These are phyloP conservation scores for Ia io DNA, from an alignment of 2,113 vertebrate species.

Conservation along the genomic window DNA sequence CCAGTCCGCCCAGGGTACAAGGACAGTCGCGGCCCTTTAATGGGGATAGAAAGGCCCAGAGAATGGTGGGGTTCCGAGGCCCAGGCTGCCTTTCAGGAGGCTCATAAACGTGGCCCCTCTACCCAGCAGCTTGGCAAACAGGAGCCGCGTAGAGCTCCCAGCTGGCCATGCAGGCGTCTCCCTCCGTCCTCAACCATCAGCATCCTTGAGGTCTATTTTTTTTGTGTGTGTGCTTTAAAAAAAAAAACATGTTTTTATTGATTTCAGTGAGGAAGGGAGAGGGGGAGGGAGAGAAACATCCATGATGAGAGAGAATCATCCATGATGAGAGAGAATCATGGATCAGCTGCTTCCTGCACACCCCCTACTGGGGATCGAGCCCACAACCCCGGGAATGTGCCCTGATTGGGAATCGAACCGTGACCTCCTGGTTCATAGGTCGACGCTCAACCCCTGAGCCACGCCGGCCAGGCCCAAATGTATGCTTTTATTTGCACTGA, in stretches of 20 bases:
- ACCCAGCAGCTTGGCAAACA: background rate
- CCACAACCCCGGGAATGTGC: too few species aligned
- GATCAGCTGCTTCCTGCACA: too few species aligned
- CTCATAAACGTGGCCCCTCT: accelerated
- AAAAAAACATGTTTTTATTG: too few species aligned
- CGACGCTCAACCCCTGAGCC: too few species aligned
- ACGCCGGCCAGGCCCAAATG: background rate
- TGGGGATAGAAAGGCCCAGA: background rate
- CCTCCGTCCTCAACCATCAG: background rate
- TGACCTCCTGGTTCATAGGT: too few species aligned
- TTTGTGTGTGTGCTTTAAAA: background rate
- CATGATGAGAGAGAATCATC: too few species aligned
- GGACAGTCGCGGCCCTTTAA: constrained; percentile 9
- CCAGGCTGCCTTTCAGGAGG: background rate
- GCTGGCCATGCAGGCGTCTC: background rate
- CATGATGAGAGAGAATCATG: too few species aligned
- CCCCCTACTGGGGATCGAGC: too few species aligned
- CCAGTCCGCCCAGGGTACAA: constrained; percentile 32
- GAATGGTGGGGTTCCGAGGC: background rate
- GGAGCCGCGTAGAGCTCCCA: background rate
- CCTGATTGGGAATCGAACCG: too few species aligned
- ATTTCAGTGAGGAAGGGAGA: too few species aligned
- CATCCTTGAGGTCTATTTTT: background rate
- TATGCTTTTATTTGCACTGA: background rate
- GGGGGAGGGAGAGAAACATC: too few species aligned